A percentile compares a stretch with the other conserved stretches of the same genome.
Conservation (phyloP, 2,113 vertebrate genomes). For the Grammomys dolichurus region DNA sequence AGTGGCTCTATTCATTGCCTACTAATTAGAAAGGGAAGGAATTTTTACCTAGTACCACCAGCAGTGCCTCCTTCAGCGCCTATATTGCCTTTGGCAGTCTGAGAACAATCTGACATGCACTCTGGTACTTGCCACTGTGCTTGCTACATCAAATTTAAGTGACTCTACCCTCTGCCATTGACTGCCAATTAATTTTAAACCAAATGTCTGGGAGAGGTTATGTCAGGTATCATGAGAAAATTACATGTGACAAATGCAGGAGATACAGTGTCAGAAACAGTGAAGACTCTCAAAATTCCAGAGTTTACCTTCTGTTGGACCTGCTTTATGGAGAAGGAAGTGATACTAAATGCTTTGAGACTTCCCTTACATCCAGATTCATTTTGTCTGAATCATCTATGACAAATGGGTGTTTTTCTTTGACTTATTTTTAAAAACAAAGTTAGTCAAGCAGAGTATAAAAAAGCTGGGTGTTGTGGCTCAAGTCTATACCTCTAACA, state of each 20-base stretch:
- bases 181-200: slow-evolving; percentile 54
- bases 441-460: not conserved
- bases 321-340: not conserved
- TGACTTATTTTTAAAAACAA: not conserved
- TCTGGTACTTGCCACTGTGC: not conserved
- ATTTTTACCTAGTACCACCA: accelerated
- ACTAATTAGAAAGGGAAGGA: not conserved
- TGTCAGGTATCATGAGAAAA: not conserved
- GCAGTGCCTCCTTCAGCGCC: not conserved
- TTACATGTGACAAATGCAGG: slow-evolving; percentile 27
- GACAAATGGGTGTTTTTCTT: not conserved
- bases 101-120: not conserved
- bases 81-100: not conserved
- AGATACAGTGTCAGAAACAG: not conserved
- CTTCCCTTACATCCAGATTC: not conserved
- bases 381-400: not conserved
- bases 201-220: not conserved
- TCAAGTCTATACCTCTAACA: not conserved
- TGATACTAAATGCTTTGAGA: not conserved
- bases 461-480: not conserved
- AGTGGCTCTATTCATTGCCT: accelerated
- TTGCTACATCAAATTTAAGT: not conserved
- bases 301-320: not conserved
- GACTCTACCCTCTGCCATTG: slow-evolving; percentile 38
- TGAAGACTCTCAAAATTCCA: not conserved